These are phyloP conservation scores for Talpa occidentalis DNA, from an alignment of 2,113 vertebrate genomes.

Conservation along the genomic window DNA sequence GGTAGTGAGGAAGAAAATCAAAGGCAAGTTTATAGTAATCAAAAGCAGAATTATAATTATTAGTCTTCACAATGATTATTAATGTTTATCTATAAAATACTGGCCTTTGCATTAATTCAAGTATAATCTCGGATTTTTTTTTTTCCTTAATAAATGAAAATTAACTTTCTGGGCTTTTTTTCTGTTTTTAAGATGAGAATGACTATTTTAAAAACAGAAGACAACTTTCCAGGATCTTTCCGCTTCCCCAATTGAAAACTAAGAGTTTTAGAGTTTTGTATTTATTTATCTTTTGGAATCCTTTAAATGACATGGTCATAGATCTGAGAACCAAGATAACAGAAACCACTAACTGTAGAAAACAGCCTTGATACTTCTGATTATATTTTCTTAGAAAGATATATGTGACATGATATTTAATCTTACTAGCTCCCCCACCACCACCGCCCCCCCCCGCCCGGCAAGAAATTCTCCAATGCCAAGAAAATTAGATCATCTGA, in stretches of 20 bases:
- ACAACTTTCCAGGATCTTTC: slow-evolving; percentile 27
- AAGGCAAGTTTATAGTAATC: slow-evolving; percentile 65
- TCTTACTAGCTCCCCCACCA: slow-evolving; percentile 69
- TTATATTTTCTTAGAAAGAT: slow-evolving; percentile 89
- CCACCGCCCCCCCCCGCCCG: not conserved
- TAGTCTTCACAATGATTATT: slow-evolving; percentile 55
- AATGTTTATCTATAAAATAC: slow-evolving; percentile 49
- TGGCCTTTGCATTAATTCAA: not conserved
- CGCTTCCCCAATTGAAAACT: slow-evolving; percentile 73
- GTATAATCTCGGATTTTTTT: not conserved
- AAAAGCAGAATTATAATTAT: slow-evolving; percentile 64
- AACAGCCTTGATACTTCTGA: slow-evolving; percentile 85
- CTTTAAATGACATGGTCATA: slow-evolving; percentile 75
- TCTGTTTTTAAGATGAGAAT: slow-evolving; percentile 69
- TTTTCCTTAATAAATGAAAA: slow-evolving; percentile 61
- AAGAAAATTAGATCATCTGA: slow-evolving; percentile 71
- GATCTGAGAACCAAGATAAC: slow-evolving; percentile 72
- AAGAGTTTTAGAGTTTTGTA: slow-evolving; percentile 72
- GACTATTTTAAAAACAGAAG: slow-evolving; percentile 75
- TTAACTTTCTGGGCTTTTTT: slow-evolving; percentile 34
- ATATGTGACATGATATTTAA: slow-evolving; percentile 85
- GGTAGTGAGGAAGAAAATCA: slow-evolving; percentile 49
- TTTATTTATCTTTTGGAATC: slow-evolving; percentile 56
- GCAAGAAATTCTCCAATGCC: slow-evolving; percentile 74
- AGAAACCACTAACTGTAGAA: slow-evolving; percentile 78